phyloP scores from a whole-genome alignment of 2,888 invertebrate species.

The Plebejus anna region DNA sequence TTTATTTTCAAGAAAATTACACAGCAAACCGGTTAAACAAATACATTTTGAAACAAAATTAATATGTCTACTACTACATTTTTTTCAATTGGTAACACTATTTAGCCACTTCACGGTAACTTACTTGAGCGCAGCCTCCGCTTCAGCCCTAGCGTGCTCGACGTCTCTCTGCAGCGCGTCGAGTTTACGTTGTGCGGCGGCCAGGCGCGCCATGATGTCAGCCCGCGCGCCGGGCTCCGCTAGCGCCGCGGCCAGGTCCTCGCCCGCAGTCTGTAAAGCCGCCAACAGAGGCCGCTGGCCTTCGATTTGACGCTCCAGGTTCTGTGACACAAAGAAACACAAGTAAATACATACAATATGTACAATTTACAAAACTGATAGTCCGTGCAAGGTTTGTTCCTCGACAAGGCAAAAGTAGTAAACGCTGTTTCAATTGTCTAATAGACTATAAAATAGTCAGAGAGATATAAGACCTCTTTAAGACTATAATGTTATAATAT shows the following conservation, averaged over 20 bases:
- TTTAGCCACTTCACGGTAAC: slow-evolving; percentile 42
- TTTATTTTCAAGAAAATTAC: no score
- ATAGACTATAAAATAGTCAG: no score
- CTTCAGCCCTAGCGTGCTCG: slow-evolving; percentile 93
- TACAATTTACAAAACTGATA: no score
- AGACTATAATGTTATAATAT: no score
- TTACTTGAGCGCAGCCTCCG: slow-evolving; percentile 87
- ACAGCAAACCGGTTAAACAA: no score
- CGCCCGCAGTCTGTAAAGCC: slow-evolving; percentile 94
- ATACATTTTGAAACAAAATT: no score
- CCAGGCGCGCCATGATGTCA: slow-evolving; percentile 93
- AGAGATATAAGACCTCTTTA: no score
- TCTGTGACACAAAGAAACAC: slow-evolving; percentile 51
- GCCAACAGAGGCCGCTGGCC: slow-evolving; percentile 93
- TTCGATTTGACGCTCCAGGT: slow-evolving; percentile 92
- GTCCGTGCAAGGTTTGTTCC: neutral
- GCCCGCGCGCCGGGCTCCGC: slow-evolving; percentile 94
- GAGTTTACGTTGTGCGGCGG: slow-evolving; percentile 92
- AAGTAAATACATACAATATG: neutral
- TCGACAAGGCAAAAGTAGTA: no score
- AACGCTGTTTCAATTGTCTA: no score
- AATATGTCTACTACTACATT: no score
- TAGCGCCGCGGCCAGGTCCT: slow-evolving; percentile 90
- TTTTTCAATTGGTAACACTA: neutral
- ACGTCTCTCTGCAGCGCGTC: slow-evolving; percentile 93